Base-by-base conservation (phyloP, 1,140 invertebrate species). In the Drosophila pruinosa region DNA sequence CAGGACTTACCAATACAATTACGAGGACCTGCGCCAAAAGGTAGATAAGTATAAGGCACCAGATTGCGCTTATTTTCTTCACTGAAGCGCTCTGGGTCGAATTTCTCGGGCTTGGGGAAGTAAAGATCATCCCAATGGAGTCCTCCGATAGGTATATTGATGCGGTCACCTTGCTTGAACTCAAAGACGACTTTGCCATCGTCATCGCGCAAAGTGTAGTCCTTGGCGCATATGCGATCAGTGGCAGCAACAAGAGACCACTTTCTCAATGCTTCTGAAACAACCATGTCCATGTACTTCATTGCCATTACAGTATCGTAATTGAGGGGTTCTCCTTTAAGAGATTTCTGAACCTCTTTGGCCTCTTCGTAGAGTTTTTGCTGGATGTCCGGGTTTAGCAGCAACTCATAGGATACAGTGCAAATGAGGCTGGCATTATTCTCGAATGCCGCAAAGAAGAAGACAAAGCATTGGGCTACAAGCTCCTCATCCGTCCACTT, bases 211-310 rank as follows among this genome's bases (percentile, higher is more conserved):
- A 83, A 45, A 0, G 91, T 92, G 59, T 94, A 95, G 3, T 92
- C 90, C 78, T 94, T 92, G 0, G 82, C 86, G 54, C 93, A 94
- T 0, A 89, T 0, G 12, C 94, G 91, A 64, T 94, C 93, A 0
- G 93, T 75, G 0, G 86, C 62, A 0, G 91, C 53, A 0, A 88
- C 92, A 2, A 94, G 78, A 1, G 94, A 92, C 92, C 93, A 94
- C 21, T 92, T 91, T 17, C 94, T 90, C 4, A 95, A 57, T 0
- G 93, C 91, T 86, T 95, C 95, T 59, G 92, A 92, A 0, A 93
- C 71, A 2, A 94, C 93, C 92, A 93, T 93, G 69, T 96, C 95
- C 86, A 95, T 77, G 74, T 95, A 95, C 14, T 92, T 92, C 92
- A 96, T 92, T 21, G 92, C 91, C 24, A 92, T 81, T 0, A 95